Evolutionary conservation across 1,140 invertebrate genomes (phyloP).

Genomic region (Bombus haemorrhoidalis): DNA sequence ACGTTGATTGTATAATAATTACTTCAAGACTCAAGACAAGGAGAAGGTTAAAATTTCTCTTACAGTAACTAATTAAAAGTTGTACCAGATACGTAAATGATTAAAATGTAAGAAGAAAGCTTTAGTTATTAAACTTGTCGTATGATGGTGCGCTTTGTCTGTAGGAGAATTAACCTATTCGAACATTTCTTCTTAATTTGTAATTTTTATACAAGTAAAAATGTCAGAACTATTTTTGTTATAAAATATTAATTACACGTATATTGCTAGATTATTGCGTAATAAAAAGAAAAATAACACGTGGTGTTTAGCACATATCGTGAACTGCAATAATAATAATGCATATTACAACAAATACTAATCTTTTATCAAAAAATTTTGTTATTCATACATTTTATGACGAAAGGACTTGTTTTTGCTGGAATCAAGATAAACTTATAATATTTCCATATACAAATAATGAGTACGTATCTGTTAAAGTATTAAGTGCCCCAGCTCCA

Average conservation of each 20-base stretch:
- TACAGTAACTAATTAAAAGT: constrained; percentile 15
- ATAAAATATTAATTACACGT: neutral
- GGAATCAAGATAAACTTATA: constrained; percentile 65
- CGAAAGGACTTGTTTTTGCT: constrained; percentile 69
- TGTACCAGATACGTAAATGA: neutral
- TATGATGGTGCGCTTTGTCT: neutral
- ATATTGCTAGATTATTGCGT: neutral
- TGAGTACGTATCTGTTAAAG: neutral
- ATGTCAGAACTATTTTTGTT: neutral
- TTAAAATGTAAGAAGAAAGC: constrained; percentile 1
- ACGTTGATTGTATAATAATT: constrained; percentile 11
- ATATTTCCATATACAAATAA: constrained; percentile 63
- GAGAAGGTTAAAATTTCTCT: neutral
- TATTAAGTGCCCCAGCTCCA: constrained; percentile 63
- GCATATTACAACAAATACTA: constrained; percentile 55
- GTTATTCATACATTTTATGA: constrained; percentile 70
- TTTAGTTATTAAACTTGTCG: constrained; percentile 20
- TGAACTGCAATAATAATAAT: constrained; percentile 34
- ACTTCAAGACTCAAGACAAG: neutral
- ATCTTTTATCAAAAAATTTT: constrained; percentile 64
- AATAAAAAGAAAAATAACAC: neutral
- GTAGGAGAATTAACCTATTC: neutral
- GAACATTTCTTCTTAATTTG: neutral
- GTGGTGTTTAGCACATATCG: neutral
- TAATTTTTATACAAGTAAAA: neutral